phyloP scores from a whole-genome alignment of 2,888 invertebrate genomes.

The Drosophila cracens region DNA sequence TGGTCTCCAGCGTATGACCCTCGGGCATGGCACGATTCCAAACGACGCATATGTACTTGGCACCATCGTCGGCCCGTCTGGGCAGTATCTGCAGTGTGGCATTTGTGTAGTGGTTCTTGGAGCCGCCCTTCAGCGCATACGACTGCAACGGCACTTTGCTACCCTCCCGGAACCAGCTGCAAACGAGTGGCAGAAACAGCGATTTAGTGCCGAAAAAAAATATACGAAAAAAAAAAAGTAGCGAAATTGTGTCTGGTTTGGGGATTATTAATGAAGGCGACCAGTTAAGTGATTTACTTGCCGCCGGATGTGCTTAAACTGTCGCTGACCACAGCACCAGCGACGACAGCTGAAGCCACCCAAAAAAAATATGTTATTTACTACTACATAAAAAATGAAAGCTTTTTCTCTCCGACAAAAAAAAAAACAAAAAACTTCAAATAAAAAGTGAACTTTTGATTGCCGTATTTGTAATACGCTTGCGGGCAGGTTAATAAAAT shows the following conservation, averaged over 20 bases:
- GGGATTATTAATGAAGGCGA: conserved; percentile 77
- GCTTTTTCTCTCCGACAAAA: not conserved
- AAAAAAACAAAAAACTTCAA: conserved; percentile 2
- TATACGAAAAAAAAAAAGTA: not conserved
- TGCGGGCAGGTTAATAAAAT: not conserved
- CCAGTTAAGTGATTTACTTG: conserved; percentile 77
- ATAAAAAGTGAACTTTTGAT: conserved; percentile 1
- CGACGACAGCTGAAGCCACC: conserved; percentile 49
- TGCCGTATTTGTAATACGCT: conserved; percentile 24
- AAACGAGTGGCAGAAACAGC: conserved; percentile 25
- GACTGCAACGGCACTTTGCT: conserved; percentile 91
- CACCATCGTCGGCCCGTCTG: conserved; percentile 93
- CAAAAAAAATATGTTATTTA: not conserved
- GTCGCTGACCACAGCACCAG: conserved; percentile 51
- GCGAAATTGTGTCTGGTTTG: conserved; percentile 49
- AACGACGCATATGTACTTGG: conserved; percentile 93
- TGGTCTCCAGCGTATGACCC: conserved; percentile 91
- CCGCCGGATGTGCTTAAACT: conserved; percentile 67
- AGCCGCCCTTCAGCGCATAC: conserved; percentile 89
- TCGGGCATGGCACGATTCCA: conserved; percentile 95
- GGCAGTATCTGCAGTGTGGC: conserved; percentile 92
- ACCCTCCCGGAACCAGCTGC: conserved; percentile 92
- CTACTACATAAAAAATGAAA: not conserved
- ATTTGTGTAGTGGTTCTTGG: conserved; percentile 90
- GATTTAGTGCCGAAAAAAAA: conserved; percentile 50